Conservation (phyloP, 2,797 vertebrate species). For the Tenualosa thibaudeaui region DNA sequence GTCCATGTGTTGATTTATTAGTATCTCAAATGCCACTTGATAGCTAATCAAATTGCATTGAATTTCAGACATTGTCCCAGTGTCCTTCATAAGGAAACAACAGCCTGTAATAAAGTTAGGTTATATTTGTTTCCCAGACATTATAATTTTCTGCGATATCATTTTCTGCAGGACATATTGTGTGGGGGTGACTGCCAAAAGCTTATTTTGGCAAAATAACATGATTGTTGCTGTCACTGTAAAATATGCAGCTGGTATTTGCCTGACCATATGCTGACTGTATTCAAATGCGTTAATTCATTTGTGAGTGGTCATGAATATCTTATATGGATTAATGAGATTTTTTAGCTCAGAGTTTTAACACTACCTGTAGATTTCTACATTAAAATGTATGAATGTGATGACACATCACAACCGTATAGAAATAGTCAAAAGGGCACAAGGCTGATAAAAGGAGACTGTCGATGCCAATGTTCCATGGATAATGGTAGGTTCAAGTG, state of each 20-base stretch:
- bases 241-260: background rate
- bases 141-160: background rate
- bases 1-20: no score
- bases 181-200: background rate
- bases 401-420: background rate
- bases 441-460: background rate
- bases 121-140: background rate
- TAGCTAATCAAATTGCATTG: no score
- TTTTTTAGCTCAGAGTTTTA: background rate
- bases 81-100: no score
- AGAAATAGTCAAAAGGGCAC: background rate
- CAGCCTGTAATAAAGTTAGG: background rate
- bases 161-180: background rate
- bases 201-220: background rate
- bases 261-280: background rate
- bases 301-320: background rate
- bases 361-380: background rate
- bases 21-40: no score
- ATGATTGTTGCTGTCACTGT: background rate
- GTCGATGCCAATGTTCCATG: background rate
- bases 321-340: background rate
- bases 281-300: background rate
- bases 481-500: background rate
- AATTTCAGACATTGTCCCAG: no score
- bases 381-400: background rate